Evolutionary conservation across 2,113 vertebrate genomes (phyloP), one percentile per base, ranked within the genome.

Genomic region (Progne subis): DNA sequence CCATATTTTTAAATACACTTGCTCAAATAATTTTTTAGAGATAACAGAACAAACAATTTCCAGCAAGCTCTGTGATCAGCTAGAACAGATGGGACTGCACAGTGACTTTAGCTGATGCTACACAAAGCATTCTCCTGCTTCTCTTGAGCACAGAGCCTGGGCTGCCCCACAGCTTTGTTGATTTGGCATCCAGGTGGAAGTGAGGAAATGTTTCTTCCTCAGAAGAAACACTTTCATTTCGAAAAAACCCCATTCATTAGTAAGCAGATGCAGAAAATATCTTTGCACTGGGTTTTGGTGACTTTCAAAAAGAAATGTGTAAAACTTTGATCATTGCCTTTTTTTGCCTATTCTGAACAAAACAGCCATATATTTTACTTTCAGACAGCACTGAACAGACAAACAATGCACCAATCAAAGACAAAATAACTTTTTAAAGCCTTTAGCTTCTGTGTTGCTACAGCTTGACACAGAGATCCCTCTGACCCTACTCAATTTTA

Each of bases 41-140:
- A 75, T 18, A 80, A 32, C 25, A 88, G 32, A 8, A 43, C 57
- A 78, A 65, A 17, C 21, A n/a, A 8, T 8, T 41, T 68, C 49
- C 53, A 86, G 55, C 56, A 80, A 75, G 55, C 24, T 63, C 61
- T 79, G 41, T 53, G 28, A 80, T 82, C 82, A 94, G 50, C n/a
- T 70, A 7, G 74, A 92, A 70, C 88, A 95, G 91, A 96, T 96
- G 94, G 89, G 55, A 24, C 67, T 59, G 68, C 70, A 63, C 52
- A 63, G 79, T 1, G 1, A 63, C 75, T 96, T 94, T 52, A 91
- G 92, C 95, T 96, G 92, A 93, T 3, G 7, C 43, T 52, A 41
- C 82, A 86, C 52, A 82, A 85, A 82, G 10, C 17, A 3, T 21
- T 32, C 91, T 94, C 68, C 88, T 79, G 65, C 53, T 68, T 64